Evolutionary conservation across 1,140 invertebrate species (phyloP).

Genomic region (Lasioglossum baleicum): DNA sequence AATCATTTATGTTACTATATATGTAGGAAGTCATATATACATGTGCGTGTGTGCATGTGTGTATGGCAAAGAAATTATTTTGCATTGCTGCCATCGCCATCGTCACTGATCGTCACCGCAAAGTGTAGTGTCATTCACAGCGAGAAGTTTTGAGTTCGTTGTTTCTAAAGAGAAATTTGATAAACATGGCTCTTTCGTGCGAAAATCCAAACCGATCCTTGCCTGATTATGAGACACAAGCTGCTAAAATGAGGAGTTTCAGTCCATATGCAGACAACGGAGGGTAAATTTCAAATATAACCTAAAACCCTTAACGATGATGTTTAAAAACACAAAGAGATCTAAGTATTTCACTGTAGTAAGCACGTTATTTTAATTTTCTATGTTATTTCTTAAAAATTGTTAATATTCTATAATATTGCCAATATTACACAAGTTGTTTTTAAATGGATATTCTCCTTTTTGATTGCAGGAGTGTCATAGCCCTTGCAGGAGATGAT

Average conservation of each 20-base stretch:
- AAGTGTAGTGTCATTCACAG: constrained; percentile 59
- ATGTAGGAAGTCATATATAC: no score
- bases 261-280: constrained; percentile 89
- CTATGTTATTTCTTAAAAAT: neutral
- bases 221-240: constrained; percentile 84
- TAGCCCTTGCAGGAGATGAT: constrained; percentile 94
- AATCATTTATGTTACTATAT: neutral
- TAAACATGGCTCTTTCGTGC: constrained; percentile 64
- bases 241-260: constrained; percentile 83
- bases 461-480: constrained; percentile 84
- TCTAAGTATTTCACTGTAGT: neutral
- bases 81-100: neutral
- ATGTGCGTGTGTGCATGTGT: neutral
- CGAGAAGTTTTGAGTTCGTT: neutral
- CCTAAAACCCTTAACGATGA: constrained; percentile 30
- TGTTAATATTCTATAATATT: no score
- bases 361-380: neutral
- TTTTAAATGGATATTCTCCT: constrained; percentile 8
- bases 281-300: constrained; percentile 80
- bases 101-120: constrained; percentile 10
- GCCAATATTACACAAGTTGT: no score
- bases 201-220: constrained; percentile 73
- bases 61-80: neutral
- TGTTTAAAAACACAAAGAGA: neutral
- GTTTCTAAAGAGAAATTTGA: neutral